Base-by-base conservation (phyloP, 2,113 vertebrate species). In the Saccopteryx bilineata region DNA sequence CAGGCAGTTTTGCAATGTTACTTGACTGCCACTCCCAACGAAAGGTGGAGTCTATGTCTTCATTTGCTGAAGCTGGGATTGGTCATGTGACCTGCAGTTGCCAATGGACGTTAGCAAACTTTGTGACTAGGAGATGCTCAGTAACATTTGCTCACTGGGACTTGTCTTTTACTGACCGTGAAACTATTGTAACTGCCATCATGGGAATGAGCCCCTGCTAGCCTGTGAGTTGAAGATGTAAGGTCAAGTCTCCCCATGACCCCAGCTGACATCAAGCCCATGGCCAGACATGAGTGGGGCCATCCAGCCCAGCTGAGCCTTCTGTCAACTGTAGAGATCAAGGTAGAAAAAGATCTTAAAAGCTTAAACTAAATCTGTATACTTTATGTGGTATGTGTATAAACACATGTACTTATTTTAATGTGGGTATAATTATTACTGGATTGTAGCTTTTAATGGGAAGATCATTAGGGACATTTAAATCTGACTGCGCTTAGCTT, bases 361-460 rank as follows among this genome's bases (percentile, higher is more conserved):
- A 96, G 79, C 95, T 91, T 87, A 89, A 54, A 26, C 60, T 86
- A 87, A 93, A 96, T 90, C 71, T 31, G 9, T 72, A 90, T 33
- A 94, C 33, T 95, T 95, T 80, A 39, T 89, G 23, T 87, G 76
- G 46, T 39, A 2, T 85, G 54, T 95, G 46, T 96, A 94, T 96
- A 95, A 97, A 96, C 33, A 90, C 60, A 74, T 52, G 71, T 81
- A 95, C 61, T 96, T 96, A 91, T 95, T 97, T 96, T 95, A 96
- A 97, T 96, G 94, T 69, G 80, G 71, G 66, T 71, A 85, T 95
- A 95, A 96, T 96, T 95, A 97, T 96, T 94, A 92, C 87, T 91
- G 75, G 97, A 96, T 94, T 97, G 96, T 76, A 84, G 94, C 75
- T 97, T 96, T 97, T 96, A 98, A 92, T 94, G 80, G 79, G 50